Evolutionary conservation across 2,113 vertebrate species (phyloP).

Genomic region (Phalacrocorax carbo): DNA sequence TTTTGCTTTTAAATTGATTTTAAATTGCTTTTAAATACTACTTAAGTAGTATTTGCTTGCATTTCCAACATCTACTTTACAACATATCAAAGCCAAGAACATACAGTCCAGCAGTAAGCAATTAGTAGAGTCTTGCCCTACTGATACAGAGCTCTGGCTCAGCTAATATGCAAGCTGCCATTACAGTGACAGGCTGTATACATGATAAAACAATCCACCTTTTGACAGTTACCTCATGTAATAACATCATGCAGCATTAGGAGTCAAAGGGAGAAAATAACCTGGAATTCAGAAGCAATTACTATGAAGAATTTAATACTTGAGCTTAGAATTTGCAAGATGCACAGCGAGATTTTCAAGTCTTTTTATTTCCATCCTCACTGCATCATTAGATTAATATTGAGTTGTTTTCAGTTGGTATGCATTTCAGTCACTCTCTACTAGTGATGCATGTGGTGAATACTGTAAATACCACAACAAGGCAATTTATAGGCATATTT

Average conservation of each 20-base stretch:
- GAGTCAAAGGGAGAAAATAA: not conserved
- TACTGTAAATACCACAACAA: not conserved
- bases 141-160: not conserved
- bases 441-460: not conserved
- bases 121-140: not conserved
- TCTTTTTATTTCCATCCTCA: not conserved
- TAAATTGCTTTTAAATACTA: not conserved
- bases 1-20: not conserved
- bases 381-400: not conserved
- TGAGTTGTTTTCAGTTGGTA: not conserved
- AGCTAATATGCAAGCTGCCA: not conserved
- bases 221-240: not conserved
- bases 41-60: not conserved
- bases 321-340: not conserved
- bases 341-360: not conserved
- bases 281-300: not conserved
- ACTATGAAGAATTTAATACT: not conserved
- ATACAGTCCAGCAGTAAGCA: not conserved
- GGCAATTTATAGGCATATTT: not conserved
- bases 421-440: not conserved
- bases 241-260: not conserved
- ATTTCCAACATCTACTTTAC: not conserved
- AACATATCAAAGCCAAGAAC: not conserved
- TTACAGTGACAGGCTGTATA: not conserved
- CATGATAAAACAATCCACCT: not conserved